These are phyloP conservation scores for Macrochelys suwanniensis DNA, from an alignment of 2,797 vertebrate species.

Conservation along the genomic window DNA sequence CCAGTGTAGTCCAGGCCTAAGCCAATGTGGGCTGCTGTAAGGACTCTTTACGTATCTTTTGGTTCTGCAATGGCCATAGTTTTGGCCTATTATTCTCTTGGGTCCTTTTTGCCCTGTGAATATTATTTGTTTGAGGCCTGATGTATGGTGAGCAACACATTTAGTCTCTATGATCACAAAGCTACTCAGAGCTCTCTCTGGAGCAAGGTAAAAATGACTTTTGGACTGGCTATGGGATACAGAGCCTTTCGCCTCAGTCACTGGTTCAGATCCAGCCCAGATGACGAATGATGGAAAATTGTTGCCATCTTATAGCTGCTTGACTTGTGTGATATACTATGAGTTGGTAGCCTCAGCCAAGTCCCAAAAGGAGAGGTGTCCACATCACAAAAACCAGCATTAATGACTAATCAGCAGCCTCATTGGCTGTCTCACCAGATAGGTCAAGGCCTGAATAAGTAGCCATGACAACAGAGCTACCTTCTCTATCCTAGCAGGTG, in stretches of 20 bases:
- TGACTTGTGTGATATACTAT: neutral
- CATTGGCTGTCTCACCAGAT: neutral
- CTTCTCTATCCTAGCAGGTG: neutral
- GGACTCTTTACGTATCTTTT: neutral
- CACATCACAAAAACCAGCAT: slow-evolving; percentile 18
- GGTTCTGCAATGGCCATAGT: neutral
- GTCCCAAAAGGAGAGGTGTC: neutral
- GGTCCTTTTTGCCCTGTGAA: neutral
- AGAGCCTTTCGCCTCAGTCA: rapidly evolving
- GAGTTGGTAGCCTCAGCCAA: neutral
- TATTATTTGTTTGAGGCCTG: neutral
- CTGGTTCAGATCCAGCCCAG: rapidly evolving
- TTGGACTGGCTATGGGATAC: rapidly evolving
- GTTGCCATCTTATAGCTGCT: rapidly evolving
- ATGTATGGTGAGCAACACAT: rapidly evolving
- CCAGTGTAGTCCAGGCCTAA: neutral
- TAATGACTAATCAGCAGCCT: neutral
- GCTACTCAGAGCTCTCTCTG: neutral
- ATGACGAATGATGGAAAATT: neutral
- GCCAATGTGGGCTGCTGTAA: neutral
- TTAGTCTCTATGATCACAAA: neutral
- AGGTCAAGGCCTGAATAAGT: neutral
- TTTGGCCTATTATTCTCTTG: rapidly evolving
- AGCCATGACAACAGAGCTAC: neutral
- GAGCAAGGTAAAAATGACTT: neutral